Conservation (phyloP, 2,888 invertebrate genomes). For the Drosophila birchii region DNA sequence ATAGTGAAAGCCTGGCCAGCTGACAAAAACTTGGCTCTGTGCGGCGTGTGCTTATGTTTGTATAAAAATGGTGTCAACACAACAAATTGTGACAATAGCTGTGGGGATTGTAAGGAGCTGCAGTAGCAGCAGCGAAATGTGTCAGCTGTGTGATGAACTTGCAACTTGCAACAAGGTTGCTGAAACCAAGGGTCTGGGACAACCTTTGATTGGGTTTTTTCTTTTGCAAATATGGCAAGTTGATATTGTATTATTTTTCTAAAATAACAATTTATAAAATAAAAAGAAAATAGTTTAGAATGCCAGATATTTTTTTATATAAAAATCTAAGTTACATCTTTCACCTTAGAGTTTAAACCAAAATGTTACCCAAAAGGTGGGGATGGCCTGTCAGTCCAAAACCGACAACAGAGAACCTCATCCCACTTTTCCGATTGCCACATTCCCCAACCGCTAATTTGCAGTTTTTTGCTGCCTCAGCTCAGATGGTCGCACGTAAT, state of each 20-base stretch:
- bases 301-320: not conserved
- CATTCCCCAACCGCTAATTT: conserved; percentile 37
- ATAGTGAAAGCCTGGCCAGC: conserved; percentile 52
- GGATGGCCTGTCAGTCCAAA: not conserved
- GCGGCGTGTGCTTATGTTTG: conserved; percentile 34
- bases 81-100: conserved; percentile 45
- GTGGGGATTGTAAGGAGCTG: conserved; percentile 19
- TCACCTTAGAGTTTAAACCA: not conserved
- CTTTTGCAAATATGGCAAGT: not conserved
- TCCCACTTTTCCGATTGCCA: not conserved
- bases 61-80: conserved; percentile 42
- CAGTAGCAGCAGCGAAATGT: not conserved
- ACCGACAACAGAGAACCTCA: not conserved
- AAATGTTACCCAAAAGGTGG: not conserved
- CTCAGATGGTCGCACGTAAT: conserved; percentile 52
- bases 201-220: not conserved
- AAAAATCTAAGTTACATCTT: not conserved
- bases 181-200: not conserved
- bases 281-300: not conserved
- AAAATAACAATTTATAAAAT: not conserved
- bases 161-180: conserved; percentile 6
- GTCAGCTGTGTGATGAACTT: conserved; percentile 32
- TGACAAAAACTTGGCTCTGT: conserved; percentile 31
- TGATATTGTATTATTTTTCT: not conserved
- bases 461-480: conserved; percentile 47